A percentile compares a stretch with the other conserved stretches of the same genome.
Conservation (phyloP, 2,888 invertebrate genomes). For the Eumacrocentrus americanus region DNA sequence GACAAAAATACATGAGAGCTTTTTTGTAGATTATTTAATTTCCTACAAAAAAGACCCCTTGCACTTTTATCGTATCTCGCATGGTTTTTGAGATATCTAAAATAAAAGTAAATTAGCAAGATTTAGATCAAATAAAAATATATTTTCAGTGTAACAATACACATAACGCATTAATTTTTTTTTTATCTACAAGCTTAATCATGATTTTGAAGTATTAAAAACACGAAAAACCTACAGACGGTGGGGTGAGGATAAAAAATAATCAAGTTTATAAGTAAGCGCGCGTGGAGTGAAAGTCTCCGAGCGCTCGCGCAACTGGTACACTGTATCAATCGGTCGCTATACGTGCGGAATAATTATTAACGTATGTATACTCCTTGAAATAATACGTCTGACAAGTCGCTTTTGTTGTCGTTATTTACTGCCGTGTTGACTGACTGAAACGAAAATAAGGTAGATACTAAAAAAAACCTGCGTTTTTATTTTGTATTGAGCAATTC, state of each 20-base stretch:
- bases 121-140: not conserved
- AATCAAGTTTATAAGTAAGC: constrained; percentile 46
- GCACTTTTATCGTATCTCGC: too few relatives aligned
- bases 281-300: constrained; percentile 47
- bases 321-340: constrained; percentile 3
- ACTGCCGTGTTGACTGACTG: not conserved
- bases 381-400: not conserved
- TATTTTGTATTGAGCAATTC: too few relatives aligned
- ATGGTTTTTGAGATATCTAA: too few relatives aligned
- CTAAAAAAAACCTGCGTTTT: constrained; percentile 11
- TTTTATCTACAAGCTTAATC: not conserved
- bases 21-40: too few relatives aligned
- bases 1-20: too few relatives aligned
- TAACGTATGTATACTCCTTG: not conserved
- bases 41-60: too few relatives aligned
- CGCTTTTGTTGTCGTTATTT: not conserved
- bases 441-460: not conserved
- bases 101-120: not conserved
- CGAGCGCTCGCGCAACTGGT: constrained; percentile 11
- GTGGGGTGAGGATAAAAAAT: constrained; percentile 32
- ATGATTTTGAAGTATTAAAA: not conserved
- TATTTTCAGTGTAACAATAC: not conserved
- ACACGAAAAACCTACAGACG: not conserved
- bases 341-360: constrained; percentile 20
- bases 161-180: too few relatives aligned